Evolutionary conservation across 2,888 invertebrate genomes (phyloP).

Genomic region (Tryphoninae sp.): DNA sequence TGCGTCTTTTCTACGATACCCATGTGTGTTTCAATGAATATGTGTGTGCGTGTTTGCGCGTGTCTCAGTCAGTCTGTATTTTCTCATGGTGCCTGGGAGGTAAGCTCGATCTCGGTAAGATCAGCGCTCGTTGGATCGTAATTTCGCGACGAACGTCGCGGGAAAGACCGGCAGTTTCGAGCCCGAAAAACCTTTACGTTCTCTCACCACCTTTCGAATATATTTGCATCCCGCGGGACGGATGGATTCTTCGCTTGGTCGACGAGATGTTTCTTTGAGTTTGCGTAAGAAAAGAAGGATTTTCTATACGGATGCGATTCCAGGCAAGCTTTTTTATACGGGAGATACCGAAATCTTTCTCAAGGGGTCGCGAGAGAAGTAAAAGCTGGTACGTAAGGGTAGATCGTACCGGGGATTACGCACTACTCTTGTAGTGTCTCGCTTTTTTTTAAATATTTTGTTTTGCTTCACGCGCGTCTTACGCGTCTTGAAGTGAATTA

Average conservation of each 20-base stretch:
- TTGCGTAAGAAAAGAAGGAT: constrained; percentile 8
- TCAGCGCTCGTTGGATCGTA: constrained; percentile 53
- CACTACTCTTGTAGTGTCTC: constrained; percentile 37
- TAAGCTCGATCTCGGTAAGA: constrained; percentile 44
- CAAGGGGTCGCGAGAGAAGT: constrained; percentile 27
- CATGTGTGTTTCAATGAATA: background rate
- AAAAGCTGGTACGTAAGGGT: constrained; percentile 19
- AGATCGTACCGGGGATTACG: constrained; percentile 60
- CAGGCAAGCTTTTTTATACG: constrained; percentile 49
- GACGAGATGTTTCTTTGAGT: constrained; percentile 33
- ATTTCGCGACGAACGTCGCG: constrained; percentile 54
- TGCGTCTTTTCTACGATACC: constrained; percentile 26
- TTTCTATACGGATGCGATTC: constrained; percentile 32
- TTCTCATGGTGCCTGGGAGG: constrained; percentile 35
- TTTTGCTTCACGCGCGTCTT: constrained; percentile 28
- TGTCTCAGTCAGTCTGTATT: constrained; percentile 16
- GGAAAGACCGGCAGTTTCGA: constrained; percentile 52
- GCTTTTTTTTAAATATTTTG: background rate
- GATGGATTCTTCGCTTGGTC: constrained; percentile 15
- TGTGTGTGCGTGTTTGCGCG: background rate
- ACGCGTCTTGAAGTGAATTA: constrained; percentile 16
- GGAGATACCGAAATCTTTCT: constrained; percentile 52
- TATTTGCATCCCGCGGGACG: constrained; percentile 17
- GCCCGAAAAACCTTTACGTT: constrained; percentile 2
- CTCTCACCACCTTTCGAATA: background rate